Evolutionary conservation across 2,113 vertebrate species (phyloP), one percentile per base, ranked within the genome.

Genomic region (Ibidorhyncha struthersii): DNA sequence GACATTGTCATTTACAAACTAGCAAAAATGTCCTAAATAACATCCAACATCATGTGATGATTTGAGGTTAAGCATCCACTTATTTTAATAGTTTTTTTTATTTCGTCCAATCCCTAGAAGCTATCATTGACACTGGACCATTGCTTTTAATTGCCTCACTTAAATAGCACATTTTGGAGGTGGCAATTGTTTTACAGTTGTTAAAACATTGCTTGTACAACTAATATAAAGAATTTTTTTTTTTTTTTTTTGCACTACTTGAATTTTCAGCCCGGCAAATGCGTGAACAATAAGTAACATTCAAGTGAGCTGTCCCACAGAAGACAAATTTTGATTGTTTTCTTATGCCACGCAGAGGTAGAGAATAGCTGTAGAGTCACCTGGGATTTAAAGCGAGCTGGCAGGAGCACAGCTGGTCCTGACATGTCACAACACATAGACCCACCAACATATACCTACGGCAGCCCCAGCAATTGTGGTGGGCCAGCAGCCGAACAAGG

Each of bases 41-140:
- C 53, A 92, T 47, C 53, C 95, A 97, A 90, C 89, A 96, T 94
- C 84, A 49, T 74, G 6, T 89, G 83, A 89, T 74, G 49, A 86
- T 49, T 27, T 87, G 41, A 97, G 87, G 41, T 96, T 97, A 96
- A 98, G 93, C 67, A 96, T 67, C 86, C 62, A 65, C 82, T 96
- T 93, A 80, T 91, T 97, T 96, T 97, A 95, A 97, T 85, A 94
- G 96, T 91, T 95, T 95, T 95, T 85, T 77, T 93, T 94, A 92
- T 98, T 98, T 98, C 7, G 9, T 23, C 88, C 61, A 89, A 21
- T 30, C 55, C 43, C 25, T 43, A 94, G 95, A 97, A 96, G 43
- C 78, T 82, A 71, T 85, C 78, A 85, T 66, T 90, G 78, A 71
- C 72, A 58, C 45, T 76, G 86, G 88, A 90, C 52, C 94, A 95